Conservation (phyloP, 1,140 invertebrate genomes). For the Trichogramma pretiosum region DNA sequence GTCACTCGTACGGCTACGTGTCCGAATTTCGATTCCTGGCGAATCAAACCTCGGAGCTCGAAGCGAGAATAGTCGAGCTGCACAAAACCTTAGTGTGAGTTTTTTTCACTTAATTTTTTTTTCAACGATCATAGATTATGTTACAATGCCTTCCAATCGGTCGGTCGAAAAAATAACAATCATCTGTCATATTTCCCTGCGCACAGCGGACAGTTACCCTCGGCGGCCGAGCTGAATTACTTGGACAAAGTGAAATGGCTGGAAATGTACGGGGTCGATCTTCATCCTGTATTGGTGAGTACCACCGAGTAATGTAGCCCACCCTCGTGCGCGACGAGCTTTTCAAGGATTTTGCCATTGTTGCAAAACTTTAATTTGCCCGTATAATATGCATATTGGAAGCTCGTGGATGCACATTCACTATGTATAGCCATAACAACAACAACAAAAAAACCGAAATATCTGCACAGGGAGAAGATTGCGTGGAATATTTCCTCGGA, state of each 20-base stretch:
- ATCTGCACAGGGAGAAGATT: conserved; percentile 95
- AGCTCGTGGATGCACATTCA: no score
- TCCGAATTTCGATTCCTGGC: conserved; percentile 94
- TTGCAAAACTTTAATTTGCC: no score
- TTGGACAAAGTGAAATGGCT: conserved; percentile 75
- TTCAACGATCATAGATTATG: not conserved
- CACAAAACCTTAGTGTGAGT: conserved; percentile 78
- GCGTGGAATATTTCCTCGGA: conserved; percentile 92
- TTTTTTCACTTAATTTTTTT: not conserved
- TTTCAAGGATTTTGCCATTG: no score
- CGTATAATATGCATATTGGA: no score
- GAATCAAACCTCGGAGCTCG: conserved; percentile 86
- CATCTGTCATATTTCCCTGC: conserved; percentile 24
- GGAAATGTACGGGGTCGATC: conserved; percentile 76
- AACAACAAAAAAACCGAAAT: no score
- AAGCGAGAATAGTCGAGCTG: conserved; percentile 78
- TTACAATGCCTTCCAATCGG: not conserved
- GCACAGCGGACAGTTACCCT: conserved; percentile 57
- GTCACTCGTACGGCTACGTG: conserved; percentile 85
- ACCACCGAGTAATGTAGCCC: no score
- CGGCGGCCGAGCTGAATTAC: conserved; percentile 64
- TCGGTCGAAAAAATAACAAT: no score
- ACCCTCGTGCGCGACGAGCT: no score
- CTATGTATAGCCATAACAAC: no score
- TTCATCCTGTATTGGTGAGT: conserved; percentile 68